Conservation (phyloP, 1,140 invertebrate species). For the Wasmannia auropunctata region DNA sequence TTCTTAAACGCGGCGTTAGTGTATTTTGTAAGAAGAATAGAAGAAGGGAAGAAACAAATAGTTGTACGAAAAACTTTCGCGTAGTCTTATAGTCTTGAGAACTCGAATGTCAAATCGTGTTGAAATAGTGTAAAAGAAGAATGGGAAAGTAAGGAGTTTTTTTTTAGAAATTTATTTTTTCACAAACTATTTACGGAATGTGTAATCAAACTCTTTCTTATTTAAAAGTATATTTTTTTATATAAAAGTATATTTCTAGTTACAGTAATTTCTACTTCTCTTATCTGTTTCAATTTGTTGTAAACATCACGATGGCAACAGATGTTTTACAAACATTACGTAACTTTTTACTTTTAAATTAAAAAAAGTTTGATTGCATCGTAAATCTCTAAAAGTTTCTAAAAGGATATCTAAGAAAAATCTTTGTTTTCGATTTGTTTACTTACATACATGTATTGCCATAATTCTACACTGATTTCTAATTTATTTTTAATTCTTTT, state of each 20-base stretch:
- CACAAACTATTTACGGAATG: not conserved
- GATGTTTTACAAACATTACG: not conserved
- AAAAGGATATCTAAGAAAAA: not conserved
- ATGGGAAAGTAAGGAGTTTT: not conserved
- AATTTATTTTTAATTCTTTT: not conserved
- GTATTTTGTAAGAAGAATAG: not conserved
- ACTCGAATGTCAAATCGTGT: not conserved
- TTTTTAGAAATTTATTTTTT: not conserved
- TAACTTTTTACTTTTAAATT: not conserved
- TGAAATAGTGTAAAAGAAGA: not conserved
- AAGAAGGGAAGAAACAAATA: not conserved
- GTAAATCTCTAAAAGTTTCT: not conserved
- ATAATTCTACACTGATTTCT: not conserved
- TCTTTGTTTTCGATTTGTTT: not conserved
- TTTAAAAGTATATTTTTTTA: not conserved
- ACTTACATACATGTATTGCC: not conserved
- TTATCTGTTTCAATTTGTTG: not conserved
- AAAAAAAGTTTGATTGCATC: constrained; percentile 1
- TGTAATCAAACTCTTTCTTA: not conserved
- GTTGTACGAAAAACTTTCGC: not conserved
- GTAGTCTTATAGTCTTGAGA: not conserved
- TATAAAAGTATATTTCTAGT: not conserved
- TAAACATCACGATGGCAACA: not conserved
- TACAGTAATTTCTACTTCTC: not conserved
- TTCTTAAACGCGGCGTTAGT: not conserved